Evolutionary conservation across 2,888 invertebrate genomes (phyloP).

Genomic region (Polydrusus tereticollis): DNA sequence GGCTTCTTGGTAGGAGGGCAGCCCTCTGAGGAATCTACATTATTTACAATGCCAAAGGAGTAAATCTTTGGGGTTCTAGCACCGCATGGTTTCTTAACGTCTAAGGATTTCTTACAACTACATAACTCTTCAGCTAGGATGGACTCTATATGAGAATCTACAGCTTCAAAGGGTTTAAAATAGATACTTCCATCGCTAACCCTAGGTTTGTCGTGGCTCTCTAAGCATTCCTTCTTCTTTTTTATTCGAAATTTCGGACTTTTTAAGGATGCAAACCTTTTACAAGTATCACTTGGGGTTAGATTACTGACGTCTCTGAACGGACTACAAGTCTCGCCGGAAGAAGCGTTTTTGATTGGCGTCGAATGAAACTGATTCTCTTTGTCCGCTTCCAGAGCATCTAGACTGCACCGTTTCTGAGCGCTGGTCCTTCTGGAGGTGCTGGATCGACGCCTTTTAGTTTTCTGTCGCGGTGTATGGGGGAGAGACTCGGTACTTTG

Average conservation of each 20-base stretch:
- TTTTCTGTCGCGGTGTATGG: conserved; percentile 67
- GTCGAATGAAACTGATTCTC: conserved; percentile 74
- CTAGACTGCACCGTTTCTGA: conserved; percentile 68
- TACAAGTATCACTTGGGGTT: conserved; percentile 68
- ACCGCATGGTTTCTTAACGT: not conserved
- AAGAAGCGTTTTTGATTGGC: conserved; percentile 68
- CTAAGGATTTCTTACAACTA: conserved; percentile 49
- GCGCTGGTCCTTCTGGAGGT: conserved; percentile 65
- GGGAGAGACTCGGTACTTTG: conserved; percentile 45
- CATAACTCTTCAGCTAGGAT: conserved; percentile 49
- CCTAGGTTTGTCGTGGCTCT: conserved; percentile 55
- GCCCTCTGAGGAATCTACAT: conserved; percentile 1
- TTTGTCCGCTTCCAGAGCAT: conserved; percentile 71
- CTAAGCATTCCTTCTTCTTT: conserved; percentile 63
- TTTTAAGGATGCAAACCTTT: conserved; percentile 4
- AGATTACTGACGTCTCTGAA: conserved; percentile 74
- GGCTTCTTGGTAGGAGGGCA: conserved; percentile 59
- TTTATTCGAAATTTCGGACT: conserved; percentile 56
- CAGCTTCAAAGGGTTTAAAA: conserved; percentile 62
- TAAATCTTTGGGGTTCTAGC: conserved; percentile 19
- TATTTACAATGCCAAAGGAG: conserved; percentile 23
- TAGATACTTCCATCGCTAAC: conserved; percentile 58
- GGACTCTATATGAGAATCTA: conserved; percentile 63
- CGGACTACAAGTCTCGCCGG: conserved; percentile 65
- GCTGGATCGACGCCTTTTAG: conserved; percentile 66